A percentile compares a stretch with the other conserved stretches of the same genome.
Evolutionary conservation across 2,797 vertebrate genomes (phyloP).

Genomic region (Pangasius sanitwongsei): DNA sequence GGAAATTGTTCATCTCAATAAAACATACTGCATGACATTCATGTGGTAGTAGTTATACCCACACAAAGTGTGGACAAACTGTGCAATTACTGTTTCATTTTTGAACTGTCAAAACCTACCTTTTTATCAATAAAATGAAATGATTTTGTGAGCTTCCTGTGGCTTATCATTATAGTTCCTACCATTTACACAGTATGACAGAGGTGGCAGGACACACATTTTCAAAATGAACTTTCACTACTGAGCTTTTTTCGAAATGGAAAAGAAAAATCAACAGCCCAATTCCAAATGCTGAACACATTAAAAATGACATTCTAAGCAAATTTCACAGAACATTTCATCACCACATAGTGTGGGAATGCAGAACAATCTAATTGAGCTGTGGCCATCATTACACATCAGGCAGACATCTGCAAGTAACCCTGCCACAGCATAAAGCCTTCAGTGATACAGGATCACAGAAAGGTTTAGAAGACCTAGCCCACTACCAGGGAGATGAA

Average conservation of each 20-base stretch:
- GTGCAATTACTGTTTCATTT: conserved; percentile 20
- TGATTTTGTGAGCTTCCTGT: conserved; percentile 26
- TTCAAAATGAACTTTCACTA: not conserved
- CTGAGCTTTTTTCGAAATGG: not conserved
- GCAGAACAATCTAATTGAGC: not conserved
- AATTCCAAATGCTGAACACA: conserved; percentile 8
- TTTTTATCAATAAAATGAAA: conserved; percentile 27
- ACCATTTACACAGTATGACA: conserved; percentile 14
- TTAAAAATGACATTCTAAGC: conserved; percentile 13
- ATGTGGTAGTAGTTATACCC: not conserved
- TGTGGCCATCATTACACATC: not conserved
- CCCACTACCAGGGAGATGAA: not conserved
- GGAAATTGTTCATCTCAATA: conserved; percentile 14
- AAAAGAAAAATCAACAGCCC: conserved; percentile 1
- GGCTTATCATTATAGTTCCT: not conserved
- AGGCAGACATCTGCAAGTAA: not conserved
- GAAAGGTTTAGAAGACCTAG: conserved; percentile 24
- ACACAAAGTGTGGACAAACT: conserved; percentile 16
- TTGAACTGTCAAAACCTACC: conserved; percentile 10
- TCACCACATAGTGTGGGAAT: not conserved
- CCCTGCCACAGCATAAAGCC: conserved; percentile 34
- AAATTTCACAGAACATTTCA: not conserved
- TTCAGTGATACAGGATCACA: conserved; percentile 46
- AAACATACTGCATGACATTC: conserved; percentile 13
- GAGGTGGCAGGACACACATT: conserved; percentile 1